Evolutionary conservation across 2,888 invertebrate genomes (phyloP), one percentile per base, ranked within the genome.

Genomic region (Spilosoma lubricipeda): DNA sequence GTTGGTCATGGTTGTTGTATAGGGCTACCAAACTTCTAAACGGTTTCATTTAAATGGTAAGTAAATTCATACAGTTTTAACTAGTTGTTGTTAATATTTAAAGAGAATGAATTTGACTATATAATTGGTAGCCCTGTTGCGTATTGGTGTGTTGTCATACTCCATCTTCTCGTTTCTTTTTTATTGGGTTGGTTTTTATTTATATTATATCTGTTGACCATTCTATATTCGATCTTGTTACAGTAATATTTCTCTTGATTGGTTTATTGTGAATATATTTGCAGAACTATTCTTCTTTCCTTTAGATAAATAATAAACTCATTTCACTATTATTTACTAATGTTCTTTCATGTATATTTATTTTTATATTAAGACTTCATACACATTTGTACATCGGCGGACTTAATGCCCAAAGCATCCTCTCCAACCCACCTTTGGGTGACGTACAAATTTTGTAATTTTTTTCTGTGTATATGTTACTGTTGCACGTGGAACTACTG

Each of bases 1-100:
- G 84, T 86, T 85, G 84, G 87, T 83, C 87, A 84, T 88, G 85
- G 87, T 85, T 89, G 87, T 87, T 85, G 82, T 82, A 56, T 75
- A 75, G 75, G 75, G 76, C 70, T 76, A 70, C 73, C 76, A 76
- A 76, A 69, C 27, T 42, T 70, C 15, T 59, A 39, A 68, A 52
- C 27, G 18, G 30, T 30, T 64, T 64, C 11, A 56, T n/a, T n/a
- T 56, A 42, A 42, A 42, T 3, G 42, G 11, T 5, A 48, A 30
- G 11, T 5, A 48, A 30, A 48, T 30, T 48, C 18, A 84, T 68
- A 48, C 27, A 13, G 3, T 52, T 68, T 42, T 39, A 1, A 11
- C 39, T 2, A 39, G 11, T 39, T 66, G 11, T 39, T 66, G 18
- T 18, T n/a, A 42, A 42, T 27, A 67, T 67, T 23, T 30, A 63